Evolutionary conservation across 2,888 invertebrate species (phyloP).

Genomic region (Macrosiphum euphorbiae): DNA sequence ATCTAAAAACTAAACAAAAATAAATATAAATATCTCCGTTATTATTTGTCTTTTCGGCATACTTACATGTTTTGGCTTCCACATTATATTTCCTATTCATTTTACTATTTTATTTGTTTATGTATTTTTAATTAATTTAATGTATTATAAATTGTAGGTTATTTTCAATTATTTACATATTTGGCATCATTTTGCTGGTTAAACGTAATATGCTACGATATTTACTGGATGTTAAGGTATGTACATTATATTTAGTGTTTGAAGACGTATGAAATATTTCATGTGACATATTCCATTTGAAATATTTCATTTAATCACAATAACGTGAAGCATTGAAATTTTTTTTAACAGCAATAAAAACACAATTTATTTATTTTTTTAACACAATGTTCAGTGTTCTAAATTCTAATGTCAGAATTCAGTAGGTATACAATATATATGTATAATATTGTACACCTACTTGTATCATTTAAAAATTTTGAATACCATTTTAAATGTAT

Average conservation of each 20-base stretch:
- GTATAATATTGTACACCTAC: too few species aligned
- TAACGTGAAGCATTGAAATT: too few species aligned
- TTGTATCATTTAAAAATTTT: too few species aligned
- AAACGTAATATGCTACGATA: conserved; percentile 85
- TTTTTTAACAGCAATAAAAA: too few species aligned
- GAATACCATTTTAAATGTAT: too few species aligned
- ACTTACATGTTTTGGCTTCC: background rate
- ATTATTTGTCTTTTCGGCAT: background rate
- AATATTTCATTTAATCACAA: too few species aligned
- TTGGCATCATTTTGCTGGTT: conserved; percentile 82
- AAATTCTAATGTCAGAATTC: too few species aligned
- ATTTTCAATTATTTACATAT: conserved; percentile 78
- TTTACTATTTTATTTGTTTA: background rate
- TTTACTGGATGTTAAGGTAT: conserved; percentile 87
- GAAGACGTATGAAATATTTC: too few species aligned
- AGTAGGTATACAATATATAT: too few species aligned
- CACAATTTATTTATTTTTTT: too few species aligned
- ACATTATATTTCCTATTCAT: background rate
- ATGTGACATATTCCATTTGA: too few species aligned
- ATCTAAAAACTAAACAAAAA: background rate
- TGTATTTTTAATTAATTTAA: background rate
- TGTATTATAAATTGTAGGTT: conserved; percentile 73
- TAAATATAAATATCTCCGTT: background rate
- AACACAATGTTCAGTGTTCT: too few species aligned
- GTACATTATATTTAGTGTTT: conserved; percentile 70